These are phyloP conservation scores for Lapara coniferarum DNA, from an alignment of 2,888 invertebrate genomes.

Conservation along the genomic window DNA sequence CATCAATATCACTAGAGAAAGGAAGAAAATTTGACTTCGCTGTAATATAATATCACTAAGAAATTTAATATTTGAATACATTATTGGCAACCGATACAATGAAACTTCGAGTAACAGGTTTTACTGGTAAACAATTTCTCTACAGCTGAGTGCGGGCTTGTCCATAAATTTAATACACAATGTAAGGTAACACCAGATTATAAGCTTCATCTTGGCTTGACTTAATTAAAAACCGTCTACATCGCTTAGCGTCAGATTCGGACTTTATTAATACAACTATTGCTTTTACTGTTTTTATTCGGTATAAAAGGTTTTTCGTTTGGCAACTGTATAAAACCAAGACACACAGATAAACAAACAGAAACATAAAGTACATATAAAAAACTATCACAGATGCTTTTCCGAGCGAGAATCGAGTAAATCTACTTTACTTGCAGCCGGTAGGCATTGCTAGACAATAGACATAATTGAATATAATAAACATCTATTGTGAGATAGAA, in stretches of 20 bases:
- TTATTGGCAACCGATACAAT: no score
- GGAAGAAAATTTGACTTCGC: no score
- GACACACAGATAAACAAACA: neutral
- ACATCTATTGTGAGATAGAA: neutral
- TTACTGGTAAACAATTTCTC: no score
- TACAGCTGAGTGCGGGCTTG: no score
- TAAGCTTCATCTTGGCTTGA: neutral
- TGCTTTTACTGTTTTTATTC: neutral
- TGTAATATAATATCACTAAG: no score
- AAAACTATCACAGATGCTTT: conserved; percentile 3
- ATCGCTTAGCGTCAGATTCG: neutral
- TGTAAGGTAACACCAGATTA: neutral
- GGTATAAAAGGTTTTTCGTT: neutral
- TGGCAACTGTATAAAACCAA: neutral
- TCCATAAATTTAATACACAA: neutral
- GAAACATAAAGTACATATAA: neutral
- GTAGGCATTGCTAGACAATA: neutral
- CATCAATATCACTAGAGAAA: no score
- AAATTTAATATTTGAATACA: no score
- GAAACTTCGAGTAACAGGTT: no score
- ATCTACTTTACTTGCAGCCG: no score
- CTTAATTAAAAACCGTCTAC: neutral
- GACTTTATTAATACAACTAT: neutral
- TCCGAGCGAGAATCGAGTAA: neutral
- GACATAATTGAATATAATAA: neutral